Conservation (phyloP, 1,140 invertebrate species). For the Araneus ventricosus region DNA sequence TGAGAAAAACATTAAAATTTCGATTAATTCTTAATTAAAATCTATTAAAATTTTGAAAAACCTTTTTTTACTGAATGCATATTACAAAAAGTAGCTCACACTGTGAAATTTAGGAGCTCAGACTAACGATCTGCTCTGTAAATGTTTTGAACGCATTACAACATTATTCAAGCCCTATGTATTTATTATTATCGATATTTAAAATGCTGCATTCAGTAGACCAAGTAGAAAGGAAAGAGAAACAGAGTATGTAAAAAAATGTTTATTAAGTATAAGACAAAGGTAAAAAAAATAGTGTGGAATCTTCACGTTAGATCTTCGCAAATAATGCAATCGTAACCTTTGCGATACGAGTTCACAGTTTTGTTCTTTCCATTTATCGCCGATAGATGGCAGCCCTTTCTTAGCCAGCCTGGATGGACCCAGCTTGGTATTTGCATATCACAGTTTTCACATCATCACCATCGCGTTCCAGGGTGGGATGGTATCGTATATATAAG, state of each 20-base stretch:
- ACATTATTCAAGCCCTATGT: no score
- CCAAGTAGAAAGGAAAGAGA: no score
- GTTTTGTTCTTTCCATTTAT: background rate
- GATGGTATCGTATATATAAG: constrained; percentile 94
- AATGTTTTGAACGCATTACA: no score
- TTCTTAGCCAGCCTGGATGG: constrained; percentile 72
- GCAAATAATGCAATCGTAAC: background rate
- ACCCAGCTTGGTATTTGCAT: constrained; percentile 84
- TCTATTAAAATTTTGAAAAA: no score
- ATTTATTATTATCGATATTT: no score
- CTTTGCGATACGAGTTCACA: background rate
- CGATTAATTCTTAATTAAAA: no score
- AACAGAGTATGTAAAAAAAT: background rate
- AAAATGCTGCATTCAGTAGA: no score
- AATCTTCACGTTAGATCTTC: background rate
- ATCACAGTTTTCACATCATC: constrained; percentile 97
- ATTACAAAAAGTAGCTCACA: no score
- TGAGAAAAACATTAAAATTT: no score
- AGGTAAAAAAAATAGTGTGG: background rate
- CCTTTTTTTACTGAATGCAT: no score
- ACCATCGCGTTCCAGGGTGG: constrained; percentile 94
- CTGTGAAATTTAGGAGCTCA: no score
- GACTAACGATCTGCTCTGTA: no score
- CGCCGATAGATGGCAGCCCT: background rate
- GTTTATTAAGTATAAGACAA: background rate